Evolutionary conservation across 35 echinoderm and acorn worm species (phyloP), one percentile per base, ranked within the genome.

Genomic region (Heliocidaris tuberculata): DNA sequence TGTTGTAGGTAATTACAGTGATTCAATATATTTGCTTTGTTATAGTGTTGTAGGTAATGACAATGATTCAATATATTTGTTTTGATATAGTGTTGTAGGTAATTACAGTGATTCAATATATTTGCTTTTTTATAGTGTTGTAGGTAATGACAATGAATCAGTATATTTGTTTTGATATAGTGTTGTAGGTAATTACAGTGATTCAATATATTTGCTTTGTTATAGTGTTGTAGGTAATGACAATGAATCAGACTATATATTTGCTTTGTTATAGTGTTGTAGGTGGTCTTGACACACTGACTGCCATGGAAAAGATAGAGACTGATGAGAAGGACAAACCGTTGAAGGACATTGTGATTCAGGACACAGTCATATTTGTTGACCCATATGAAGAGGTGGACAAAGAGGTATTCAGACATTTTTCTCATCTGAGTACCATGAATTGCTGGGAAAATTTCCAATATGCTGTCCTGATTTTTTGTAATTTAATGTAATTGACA

Each of bases 351-450:
- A 99, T 99, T 48, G 60, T 56, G 47, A 97, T 99, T 85, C 85
- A 97, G 56, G 95, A 97, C 85, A 95, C 94, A 2, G 17, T 95
- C 15, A 88, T 99, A 13, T 99, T 99, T 94, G 98, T 99, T 5
- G 96, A 99, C 86, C 98, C 98, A 9, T 99, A 95, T 94, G 98
- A 99, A n/a, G 96, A 99, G 78, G 98, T 93, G 11, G 98, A 99
- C 31, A 95, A 98, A 94, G 94, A 98, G 96, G 97, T 97, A 59
- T 27, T 1, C n/a, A 7, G 35, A 42, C 35, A 42, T 42, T 42
- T 42, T 24, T 35, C 85, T 27, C 21, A 32, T 48, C 56, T 49
- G n/a, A 92, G 42, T 1, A 24, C 42, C 2, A 19, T 30, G 5
- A 7, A 8, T 71, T 15, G 10, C 11, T 2, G 11, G 30, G 13